phyloP scores from a whole-genome alignment of 2,797 vertebrate genomes.

The Platalea minor region DNA sequence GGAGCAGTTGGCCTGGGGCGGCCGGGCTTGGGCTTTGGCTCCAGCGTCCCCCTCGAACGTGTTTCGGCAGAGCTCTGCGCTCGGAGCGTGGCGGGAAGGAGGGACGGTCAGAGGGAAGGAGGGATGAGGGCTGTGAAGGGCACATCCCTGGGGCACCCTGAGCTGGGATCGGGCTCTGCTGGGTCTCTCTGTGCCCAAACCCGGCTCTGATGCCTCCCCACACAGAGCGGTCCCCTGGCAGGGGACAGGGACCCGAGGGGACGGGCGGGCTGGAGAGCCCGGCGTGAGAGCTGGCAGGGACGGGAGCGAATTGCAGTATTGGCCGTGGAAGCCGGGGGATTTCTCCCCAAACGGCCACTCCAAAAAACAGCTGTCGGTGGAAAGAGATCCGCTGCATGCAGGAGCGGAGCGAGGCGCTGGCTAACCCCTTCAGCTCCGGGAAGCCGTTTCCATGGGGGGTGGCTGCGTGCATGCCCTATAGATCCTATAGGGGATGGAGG shows the following conservation, averaged over 20 bases:
- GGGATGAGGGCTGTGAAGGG: background rate
- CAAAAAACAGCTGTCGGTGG: background rate
- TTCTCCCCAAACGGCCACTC: constrained; percentile 17
- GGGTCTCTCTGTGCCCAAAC: background rate
- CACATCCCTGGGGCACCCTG: fast-evolving
- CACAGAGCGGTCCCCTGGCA: fast-evolving
- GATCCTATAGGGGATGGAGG: background rate
- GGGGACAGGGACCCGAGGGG: background rate
- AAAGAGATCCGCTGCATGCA: background rate
- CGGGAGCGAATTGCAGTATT: background rate
- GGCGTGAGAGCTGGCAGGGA: background rate
- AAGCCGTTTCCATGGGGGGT: background rate
- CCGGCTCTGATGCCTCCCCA: fast-evolving
- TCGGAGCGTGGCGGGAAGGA: background rate
- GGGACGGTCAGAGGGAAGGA: background rate
- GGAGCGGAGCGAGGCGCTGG: background rate
- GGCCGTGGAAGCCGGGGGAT: background rate
- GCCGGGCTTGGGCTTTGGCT: background rate
- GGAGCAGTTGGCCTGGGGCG: background rate
- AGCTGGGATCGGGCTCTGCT: background rate
- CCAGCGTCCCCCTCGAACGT: background rate
- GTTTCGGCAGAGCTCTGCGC: background rate
- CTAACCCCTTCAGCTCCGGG: background rate
- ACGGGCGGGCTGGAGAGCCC: background rate
- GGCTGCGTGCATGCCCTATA: background rate